phyloP scores from a whole-genome alignment of 2,888 invertebrate species.

The Ichneumoninae sp. region DNA sequence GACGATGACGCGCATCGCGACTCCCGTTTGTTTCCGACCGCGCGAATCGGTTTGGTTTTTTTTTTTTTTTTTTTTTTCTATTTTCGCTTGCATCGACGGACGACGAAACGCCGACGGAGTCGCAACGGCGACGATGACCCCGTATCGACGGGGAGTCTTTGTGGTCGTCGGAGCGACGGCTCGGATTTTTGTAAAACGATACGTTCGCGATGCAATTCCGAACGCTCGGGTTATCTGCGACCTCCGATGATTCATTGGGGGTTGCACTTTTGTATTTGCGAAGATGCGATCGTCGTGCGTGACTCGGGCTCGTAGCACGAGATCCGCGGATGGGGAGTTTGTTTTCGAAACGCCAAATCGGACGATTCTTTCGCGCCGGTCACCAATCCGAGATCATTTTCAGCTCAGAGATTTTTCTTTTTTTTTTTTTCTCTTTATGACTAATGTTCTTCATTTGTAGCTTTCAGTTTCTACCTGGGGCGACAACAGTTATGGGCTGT shows the following conservation, averaged over 20 bases:
- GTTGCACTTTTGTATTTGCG: neutral
- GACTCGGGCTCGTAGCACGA: neutral
- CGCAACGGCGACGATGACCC: neutral
- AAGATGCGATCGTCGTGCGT: neutral
- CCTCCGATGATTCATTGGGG: neutral
- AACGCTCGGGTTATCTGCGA: neutral
- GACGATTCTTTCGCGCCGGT: neutral
- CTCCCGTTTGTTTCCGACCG: neutral
- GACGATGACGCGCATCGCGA: constrained; percentile 14
- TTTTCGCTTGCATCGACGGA: neutral
- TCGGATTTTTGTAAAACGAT: neutral
- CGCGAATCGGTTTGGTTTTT: neutral
- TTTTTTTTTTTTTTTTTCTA: neutral
- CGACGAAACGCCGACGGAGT: neutral
- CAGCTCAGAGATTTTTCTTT: too few relatives aligned
- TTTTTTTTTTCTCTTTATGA: too few relatives aligned
- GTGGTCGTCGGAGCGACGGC: neutral
- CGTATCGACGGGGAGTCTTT: neutral
- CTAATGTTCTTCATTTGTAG: too few relatives aligned
- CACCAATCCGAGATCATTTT: too few relatives aligned
- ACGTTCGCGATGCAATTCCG: neutral
- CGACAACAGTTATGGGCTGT: too few relatives aligned
- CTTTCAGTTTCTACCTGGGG: too few relatives aligned
- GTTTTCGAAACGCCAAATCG: neutral
- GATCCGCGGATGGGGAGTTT: neutral